A percentile compares a stretch with the other conserved stretches of the same genome.
phyloP scores from a whole-genome alignment of 2,888 invertebrate species.

The Polylopha cassiicola region DNA sequence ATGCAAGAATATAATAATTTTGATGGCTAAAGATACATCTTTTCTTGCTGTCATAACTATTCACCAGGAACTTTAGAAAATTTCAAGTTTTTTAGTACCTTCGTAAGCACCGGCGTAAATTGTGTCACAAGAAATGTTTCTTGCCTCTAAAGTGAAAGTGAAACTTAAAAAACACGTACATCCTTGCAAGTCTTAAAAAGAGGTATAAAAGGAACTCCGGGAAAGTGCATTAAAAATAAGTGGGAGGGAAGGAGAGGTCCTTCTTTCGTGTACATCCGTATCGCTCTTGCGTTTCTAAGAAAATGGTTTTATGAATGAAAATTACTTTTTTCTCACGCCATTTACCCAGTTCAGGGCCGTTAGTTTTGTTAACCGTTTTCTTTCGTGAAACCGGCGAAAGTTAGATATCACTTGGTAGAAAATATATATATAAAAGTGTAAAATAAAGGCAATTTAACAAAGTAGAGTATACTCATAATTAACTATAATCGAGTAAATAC shows the following conservation, averaged over 20 bases:
- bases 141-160: constrained; percentile 41
- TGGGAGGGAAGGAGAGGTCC: constrained; percentile 44
- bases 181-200: constrained; percentile 56
- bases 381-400: constrained; percentile 56
- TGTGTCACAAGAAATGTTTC: no score
- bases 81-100: no score
- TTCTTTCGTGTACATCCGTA: constrained; percentile 36
- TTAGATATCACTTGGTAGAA: no score
- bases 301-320: constrained; percentile 74
- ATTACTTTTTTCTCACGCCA: constrained; percentile 71
- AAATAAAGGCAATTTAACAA: no score
- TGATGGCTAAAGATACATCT: no score
- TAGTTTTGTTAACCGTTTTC: constrained; percentile 52
- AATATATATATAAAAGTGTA: no score
- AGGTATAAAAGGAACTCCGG: constrained; percentile 59
- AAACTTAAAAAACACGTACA: constrained; percentile 45
- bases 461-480: no score
- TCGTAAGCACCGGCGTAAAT: no score
- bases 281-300: constrained; percentile 52
- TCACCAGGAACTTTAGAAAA: no score
- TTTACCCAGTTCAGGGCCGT: constrained; percentile 63
- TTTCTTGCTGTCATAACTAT: constrained; percentile 1
- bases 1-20: no score
- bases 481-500: no score
- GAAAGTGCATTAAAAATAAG: constrained; percentile 74